These are phyloP conservation scores for Eclectus roratus DNA, from an alignment of 2,113 vertebrate genomes.

Conservation along the genomic window DNA sequence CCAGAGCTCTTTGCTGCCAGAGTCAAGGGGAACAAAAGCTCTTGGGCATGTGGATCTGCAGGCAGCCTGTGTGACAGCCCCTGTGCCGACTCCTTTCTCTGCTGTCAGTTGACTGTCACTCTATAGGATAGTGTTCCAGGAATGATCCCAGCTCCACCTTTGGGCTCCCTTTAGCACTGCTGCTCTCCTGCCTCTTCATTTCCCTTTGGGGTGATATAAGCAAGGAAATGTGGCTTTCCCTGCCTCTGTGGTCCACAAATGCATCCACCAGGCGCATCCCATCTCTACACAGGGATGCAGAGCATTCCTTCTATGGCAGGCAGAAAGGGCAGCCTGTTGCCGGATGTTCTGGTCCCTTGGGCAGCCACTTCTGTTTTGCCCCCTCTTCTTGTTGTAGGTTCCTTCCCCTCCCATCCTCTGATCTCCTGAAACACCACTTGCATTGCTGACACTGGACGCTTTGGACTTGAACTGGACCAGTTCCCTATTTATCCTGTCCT, in stretches of 20 bases:
- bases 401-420: background rate
- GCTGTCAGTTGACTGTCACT: background rate
- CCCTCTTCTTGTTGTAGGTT: background rate
- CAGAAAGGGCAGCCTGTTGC: background rate
- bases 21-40: background rate
- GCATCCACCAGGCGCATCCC: background rate
- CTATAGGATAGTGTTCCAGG: background rate
- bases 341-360: background rate
- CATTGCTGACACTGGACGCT: background rate
- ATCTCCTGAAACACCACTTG: background rate
- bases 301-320: background rate
- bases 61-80: background rate
- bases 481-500: background rate
- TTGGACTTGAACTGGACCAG: background rate
- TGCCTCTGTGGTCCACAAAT: background rate
- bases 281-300: accelerated
- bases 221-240: background rate
- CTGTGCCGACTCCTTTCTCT: background rate
- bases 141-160: background rate
- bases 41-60: background rate
- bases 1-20: background rate
- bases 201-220: background rate
- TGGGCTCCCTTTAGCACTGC: background rate
- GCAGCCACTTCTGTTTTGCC: background rate
- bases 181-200: background rate